Evolutionary conservation across 2,888 invertebrate species (phyloP), one percentile per base, ranked within the genome.

Genomic region (Ceriagrion tenellum): DNA sequence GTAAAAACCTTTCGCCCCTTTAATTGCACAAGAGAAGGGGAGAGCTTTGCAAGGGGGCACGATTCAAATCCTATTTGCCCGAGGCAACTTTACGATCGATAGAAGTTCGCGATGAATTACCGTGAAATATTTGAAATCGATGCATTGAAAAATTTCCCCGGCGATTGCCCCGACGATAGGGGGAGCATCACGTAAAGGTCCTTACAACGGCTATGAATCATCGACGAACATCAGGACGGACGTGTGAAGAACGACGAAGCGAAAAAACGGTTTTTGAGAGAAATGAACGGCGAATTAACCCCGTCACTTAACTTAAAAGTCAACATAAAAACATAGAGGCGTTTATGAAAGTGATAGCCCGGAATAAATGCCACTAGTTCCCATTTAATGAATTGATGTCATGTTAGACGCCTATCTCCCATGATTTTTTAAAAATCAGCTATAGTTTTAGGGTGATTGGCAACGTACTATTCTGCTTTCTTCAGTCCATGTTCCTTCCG

Each of bases 1-100:
- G 81, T 69, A 81, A 81, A 69, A 81, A 81, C 81, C 81, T 35
- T 59, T 81, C 81, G 81, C 81, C 81, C 81, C 81, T 81, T 81
- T 81, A 81, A 81, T 81, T 81, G 81, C 81, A 35, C 81, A 35
- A 16, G 35, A 35, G 81, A 26, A n/a, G 3, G 81, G 81, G 3
- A 81, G 6, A 13, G 69, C 4, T n/a, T 69, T n/a, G n/a, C 12
- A 26, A 69, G 26, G 47, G 47, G 47, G 69, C 69, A 69, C 81
- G 26, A 13, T 16, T 26, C 74, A 20, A 13, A 30, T 81, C 74
- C 74, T 35, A 81, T 16, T 18, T n/a, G 26, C 81, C 35, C 81
- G 30, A 81, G 35, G 35, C 81, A 35, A 23, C 69, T 81, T n/a
- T 18, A 26, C 81, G 81, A 81, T 81, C 81, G 35, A 81, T 81